A percentile compares a stretch with the other conserved stretches of the same genome.
Conservation (phyloP, 2,113 vertebrate species). For the Dicaeum eximium region DNA sequence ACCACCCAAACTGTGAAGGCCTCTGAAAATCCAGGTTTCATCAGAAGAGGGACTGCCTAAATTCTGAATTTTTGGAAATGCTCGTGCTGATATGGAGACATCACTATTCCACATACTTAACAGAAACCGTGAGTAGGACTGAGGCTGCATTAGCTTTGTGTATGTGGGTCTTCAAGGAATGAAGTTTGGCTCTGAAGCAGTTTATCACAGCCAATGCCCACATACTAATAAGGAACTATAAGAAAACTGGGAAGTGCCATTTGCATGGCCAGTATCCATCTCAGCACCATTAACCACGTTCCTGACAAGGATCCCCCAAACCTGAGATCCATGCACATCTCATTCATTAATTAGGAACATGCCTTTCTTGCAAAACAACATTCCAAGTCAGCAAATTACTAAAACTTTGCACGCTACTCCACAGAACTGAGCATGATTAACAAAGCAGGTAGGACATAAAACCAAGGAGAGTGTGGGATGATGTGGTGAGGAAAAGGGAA, state of each 20-base stretch:
- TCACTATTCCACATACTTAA: background rate
- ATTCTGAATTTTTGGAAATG: background rate
- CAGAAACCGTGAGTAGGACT: background rate
- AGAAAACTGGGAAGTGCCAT: background rate
- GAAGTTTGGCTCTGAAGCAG: background rate
- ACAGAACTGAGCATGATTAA: background rate
- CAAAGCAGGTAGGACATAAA: background rate
- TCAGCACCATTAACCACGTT: background rate
- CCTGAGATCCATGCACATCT: background rate
- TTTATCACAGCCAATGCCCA: background rate
- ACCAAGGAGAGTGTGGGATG: rapidly evolving
- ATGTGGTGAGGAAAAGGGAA: background rate
- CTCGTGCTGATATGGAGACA: background rate
- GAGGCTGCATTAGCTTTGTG: background rate
- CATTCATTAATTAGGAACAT: background rate
- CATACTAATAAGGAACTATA: background rate
- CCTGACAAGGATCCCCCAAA: background rate
- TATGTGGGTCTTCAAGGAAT: background rate
- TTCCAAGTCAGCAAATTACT: background rate
- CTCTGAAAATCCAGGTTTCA: background rate
- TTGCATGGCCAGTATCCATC: background rate
- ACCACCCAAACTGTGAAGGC: background rate
- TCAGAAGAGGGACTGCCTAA: background rate
- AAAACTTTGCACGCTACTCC: background rate
- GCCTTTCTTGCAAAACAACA: background rate